Base-by-base conservation (phyloP, 2,888 invertebrate species). In the Amphimallon solstitiale region DNA sequence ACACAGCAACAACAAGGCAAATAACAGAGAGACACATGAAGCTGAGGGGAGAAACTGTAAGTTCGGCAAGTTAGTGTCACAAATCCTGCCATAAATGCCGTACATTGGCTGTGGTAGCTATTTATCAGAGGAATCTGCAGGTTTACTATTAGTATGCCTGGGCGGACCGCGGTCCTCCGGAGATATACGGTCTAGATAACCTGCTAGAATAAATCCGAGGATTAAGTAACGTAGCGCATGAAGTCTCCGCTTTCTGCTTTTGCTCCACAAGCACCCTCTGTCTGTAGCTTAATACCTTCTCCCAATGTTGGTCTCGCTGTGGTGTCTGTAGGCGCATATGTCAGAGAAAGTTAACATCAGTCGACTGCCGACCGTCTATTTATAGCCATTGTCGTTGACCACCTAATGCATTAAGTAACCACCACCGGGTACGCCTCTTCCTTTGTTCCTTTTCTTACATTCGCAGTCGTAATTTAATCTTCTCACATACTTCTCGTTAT, bases 131-230 rank as follows among this genome's bases (percentile, higher is more conserved):
- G 79, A 82, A 82, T 81, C 81, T 81, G 81, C 79, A 80, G 81
- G 78, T 80, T 81, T 80, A 80, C 79, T 81, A 81, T 82, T 81
- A 81, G 81, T 81, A 81, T 82, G 80, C 81, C 78, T 71, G 74
- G 79, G 78, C 77, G 77, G 78, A 79, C 79, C 79, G 75, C 79
- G 78, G 77, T 77, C 79, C 79, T 78, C 79, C 74, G 76, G 79
- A 82, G 81, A 82, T 82, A 81, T 81, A 81, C 80, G 81, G 78
- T 79, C 73, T 78, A 79, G 82, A 82, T 81, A 82, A 82, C 81
- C 82, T 81, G 77, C 75, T 77, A 77, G 80, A 79, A 81, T 82
- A 82, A 82, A 82, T 82, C 80, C 80, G 73, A 66, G 81, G 81
- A 81, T 81, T 81, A 81, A 76, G 78, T 72, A 76, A 73, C 73